phyloP scores from a whole-genome alignment of 2,113 vertebrate species.

The Struthidea cinerea region DNA sequence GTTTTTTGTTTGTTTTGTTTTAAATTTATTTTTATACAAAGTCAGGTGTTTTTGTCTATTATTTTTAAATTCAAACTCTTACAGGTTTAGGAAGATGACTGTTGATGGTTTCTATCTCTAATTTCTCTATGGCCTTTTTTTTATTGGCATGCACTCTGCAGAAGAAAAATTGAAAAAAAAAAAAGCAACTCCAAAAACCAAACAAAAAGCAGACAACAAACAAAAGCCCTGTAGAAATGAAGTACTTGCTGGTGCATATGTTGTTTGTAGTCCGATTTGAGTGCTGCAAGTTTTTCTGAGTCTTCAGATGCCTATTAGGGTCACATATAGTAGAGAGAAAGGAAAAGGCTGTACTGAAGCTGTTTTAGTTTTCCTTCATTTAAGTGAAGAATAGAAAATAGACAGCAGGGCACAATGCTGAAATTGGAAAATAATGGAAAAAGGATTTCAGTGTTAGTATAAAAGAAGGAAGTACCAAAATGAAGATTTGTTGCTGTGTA shows the following conservation, averaged over 20 bases:
- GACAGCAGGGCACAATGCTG: neutral
- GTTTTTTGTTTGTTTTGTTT: neutral
- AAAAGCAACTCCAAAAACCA: neutral
- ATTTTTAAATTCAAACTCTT: neutral
- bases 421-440: neutral
- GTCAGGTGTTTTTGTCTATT: rapidly evolving
- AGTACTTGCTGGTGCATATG: neutral
- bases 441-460: neutral
- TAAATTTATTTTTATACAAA: neutral
- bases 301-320: neutral
- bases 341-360: neutral
- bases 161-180: neutral
- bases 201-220: neutral
- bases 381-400: neutral
- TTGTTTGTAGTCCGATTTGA: neutral
- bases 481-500: neutral
- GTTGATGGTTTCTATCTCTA: neutral
- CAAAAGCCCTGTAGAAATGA: neutral
- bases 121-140: neutral
- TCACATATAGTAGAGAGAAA: neutral
- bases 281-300: neutral
- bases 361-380: neutral
- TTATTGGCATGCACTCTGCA: neutral
- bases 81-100: neutral
- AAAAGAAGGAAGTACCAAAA: neutral